phyloP scores from a whole-genome alignment of 2,797 vertebrate genomes.

The Danio aesculapii region DNA sequence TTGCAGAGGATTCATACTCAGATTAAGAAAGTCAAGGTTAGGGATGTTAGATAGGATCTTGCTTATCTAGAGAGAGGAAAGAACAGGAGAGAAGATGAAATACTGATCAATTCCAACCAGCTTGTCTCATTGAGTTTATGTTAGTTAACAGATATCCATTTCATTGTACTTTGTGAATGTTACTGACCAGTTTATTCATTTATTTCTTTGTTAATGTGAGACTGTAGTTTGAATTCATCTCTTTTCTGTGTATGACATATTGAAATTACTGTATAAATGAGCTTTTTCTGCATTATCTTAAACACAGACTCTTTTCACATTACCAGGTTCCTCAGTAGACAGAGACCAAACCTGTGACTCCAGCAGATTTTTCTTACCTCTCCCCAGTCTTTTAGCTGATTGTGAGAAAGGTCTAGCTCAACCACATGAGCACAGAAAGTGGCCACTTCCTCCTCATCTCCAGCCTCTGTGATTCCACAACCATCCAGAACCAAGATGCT shows the following conservation, averaged over 20 bases:
- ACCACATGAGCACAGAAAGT: constrained; percentile 93
- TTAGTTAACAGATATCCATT: background rate
- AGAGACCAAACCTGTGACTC: background rate
- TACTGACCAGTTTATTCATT: background rate
- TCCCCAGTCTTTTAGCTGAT: constrained; percentile 92
- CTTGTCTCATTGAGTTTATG: background rate
- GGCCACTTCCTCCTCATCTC: constrained; percentile 88
- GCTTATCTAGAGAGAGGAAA: constrained; percentile 83
- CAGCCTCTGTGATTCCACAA: constrained; percentile 92
- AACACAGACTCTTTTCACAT: too few relatives aligned
- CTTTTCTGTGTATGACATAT: too few relatives aligned
- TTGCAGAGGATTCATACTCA: constrained; percentile 96
- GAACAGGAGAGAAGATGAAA: constrained; percentile 31
- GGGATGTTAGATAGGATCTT: constrained; percentile 96
- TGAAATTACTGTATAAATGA: too few relatives aligned
- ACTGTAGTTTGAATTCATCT: too few relatives aligned
- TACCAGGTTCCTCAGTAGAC: too few relatives aligned
- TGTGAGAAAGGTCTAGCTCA: constrained; percentile 94
- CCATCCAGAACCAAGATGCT: constrained; percentile 90
- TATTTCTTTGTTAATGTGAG: too few relatives aligned
- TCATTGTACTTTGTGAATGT: background rate
- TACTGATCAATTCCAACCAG: background rate
- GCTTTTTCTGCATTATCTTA: too few relatives aligned
- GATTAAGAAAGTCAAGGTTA: constrained; percentile 94
- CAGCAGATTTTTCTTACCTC: constrained; percentile 80